Conservation (phyloP, 2,113 vertebrate species). For the Lipotes vexillifer region DNA sequence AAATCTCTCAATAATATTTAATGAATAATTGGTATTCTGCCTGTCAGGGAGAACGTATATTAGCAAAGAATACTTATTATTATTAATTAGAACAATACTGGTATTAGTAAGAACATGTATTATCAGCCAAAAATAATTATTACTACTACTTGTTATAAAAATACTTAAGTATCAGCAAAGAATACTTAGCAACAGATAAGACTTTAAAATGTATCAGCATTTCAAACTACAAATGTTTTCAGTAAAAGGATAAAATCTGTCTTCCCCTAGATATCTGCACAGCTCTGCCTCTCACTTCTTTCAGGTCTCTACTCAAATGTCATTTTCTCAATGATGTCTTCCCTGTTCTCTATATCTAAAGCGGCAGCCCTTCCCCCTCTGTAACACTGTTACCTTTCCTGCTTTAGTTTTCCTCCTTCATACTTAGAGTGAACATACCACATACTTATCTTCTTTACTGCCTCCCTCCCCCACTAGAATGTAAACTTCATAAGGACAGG, state of each 20-base stretch:
- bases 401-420: background rate
- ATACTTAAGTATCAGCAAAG: background rate
- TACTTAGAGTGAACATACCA: background rate
- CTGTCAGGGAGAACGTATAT: background rate
- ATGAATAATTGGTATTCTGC: background rate
- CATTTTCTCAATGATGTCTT: background rate
- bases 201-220: background rate
- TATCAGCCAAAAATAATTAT: background rate
- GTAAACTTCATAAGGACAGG: background rate
- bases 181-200: background rate
- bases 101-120: background rate
- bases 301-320: background rate
- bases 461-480: background rate
- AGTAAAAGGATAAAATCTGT: background rate
- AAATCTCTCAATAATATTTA: conserved; percentile 2
- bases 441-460: background rate
- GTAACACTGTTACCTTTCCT: background rate
- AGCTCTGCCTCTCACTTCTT: background rate
- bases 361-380: background rate
- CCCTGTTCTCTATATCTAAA: background rate
- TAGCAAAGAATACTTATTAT: background rate
- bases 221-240: background rate
- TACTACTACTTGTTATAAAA: background rate
- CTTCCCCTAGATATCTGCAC: background rate
- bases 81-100: background rate